These are phyloP conservation scores for Sus cebifrons DNA, from an alignment of 2,797 vertebrate genomes.

Conservation along the genomic window DNA sequence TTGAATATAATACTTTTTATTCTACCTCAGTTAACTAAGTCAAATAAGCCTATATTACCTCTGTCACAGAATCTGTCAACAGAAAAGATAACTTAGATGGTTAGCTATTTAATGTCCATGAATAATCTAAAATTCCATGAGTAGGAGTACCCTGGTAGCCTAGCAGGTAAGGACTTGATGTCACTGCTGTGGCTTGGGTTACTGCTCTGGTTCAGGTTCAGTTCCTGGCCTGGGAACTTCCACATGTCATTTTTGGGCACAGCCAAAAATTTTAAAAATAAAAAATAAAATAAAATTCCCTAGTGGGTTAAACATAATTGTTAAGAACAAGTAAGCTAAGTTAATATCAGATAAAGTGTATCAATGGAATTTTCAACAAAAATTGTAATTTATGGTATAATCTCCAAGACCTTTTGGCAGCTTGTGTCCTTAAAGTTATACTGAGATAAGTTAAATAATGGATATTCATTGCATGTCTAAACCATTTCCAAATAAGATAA, in stretches of 20 bases:
- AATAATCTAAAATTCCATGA: neutral
- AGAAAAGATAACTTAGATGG: neutral
- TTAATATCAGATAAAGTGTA: neutral
- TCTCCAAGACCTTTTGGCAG: neutral
- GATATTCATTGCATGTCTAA: neutral
- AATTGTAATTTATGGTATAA: neutral
- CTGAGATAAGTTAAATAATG: neutral
- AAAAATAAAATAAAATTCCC: too few relatives aligned
- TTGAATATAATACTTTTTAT: neutral
- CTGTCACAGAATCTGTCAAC: neutral
- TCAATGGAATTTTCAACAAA: neutral
- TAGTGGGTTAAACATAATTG: neutral
- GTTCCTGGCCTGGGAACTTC: too few relatives aligned
- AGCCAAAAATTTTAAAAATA: too few relatives aligned
- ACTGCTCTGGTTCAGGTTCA: too few relatives aligned
- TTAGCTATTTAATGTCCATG: neutral
- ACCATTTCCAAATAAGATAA: neutral
- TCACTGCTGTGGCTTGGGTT: too few relatives aligned
- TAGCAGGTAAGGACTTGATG: too few relatives aligned
- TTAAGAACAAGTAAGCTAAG: neutral
- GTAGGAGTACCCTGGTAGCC: too few relatives aligned
- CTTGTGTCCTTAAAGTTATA: neutral
- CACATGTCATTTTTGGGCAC: too few relatives aligned
- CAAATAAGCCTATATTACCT: neutral
- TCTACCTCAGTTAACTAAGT: neutral